Percentiles rank a stretch among this genome's conserved stretches.
These are phyloP conservation scores for Cryptoblepharus egeriae DNA, from an alignment of 2,797 vertebrate species.

Conservation along the genomic window DNA sequence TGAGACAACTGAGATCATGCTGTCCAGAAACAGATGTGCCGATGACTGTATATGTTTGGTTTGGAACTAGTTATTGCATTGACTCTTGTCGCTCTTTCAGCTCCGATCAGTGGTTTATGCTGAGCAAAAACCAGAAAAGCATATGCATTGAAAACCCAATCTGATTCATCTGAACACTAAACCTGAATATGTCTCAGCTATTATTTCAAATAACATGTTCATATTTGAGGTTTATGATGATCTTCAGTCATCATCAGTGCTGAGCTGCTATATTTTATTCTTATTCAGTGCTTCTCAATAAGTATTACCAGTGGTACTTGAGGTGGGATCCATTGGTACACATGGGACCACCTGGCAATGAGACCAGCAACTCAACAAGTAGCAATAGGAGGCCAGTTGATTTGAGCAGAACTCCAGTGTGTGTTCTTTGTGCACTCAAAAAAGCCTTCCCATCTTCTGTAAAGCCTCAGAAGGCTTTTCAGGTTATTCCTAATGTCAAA, in stretches of 20 bases:
- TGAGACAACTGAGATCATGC: conserved; percentile 14
- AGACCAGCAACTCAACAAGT: too few relatives aligned
- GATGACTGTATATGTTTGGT: neutral
- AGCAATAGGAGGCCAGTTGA: too few relatives aligned
- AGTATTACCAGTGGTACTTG: neutral
- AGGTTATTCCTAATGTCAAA: too few relatives aligned
- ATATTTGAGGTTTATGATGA: neutral
- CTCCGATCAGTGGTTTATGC: neutral
- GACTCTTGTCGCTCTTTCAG: neutral
- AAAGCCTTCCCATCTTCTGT: too few relatives aligned
- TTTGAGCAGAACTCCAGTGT: too few relatives aligned
- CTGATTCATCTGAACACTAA: conserved; percentile 32
- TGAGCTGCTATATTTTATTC: conserved; percentile 25
- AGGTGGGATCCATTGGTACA: too few relatives aligned
- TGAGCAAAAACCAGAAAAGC: conserved; percentile 2
- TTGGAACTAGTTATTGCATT: neutral
- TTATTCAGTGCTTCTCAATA: neutral
- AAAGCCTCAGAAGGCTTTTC: too few relatives aligned
- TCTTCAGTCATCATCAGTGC: neutral
- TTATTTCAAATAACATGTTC: conserved; percentile 15
- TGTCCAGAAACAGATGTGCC: conserved; percentile 7
- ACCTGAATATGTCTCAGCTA: conserved; percentile 21
- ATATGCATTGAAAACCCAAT: neutral
- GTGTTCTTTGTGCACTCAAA: too few relatives aligned
- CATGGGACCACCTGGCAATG: too few relatives aligned